Percentiles rank a stretch among this genome's conserved stretches.
Conservation (phyloP, 2,888 invertebrate genomes). For the Halictus ligatus region DNA sequence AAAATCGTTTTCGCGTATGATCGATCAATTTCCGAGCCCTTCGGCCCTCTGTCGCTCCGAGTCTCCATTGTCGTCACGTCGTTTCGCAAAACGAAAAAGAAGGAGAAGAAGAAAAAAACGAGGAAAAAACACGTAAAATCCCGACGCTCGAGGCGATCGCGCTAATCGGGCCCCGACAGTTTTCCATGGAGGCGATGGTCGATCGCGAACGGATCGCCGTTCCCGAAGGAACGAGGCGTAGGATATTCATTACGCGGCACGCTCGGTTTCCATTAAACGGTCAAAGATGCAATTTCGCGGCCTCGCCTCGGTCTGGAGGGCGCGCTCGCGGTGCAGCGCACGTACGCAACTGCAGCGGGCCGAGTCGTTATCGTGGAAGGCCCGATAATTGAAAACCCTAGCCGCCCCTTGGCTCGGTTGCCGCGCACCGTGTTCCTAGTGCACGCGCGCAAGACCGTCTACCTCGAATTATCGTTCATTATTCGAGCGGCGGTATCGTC, state of each 20-base stretch:
- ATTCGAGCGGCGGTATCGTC: constrained; percentile 42
- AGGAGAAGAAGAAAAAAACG: no score
- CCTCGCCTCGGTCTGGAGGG: constrained; percentile 21
- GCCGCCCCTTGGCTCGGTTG: constrained; percentile 37
- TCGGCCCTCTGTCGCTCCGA: neutral
- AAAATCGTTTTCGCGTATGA: constrained; percentile 71
- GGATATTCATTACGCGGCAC: constrained; percentile 42
- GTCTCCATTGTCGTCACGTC: neutral
- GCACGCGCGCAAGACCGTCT: constrained; percentile 46
- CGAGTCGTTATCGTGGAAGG: constrained; percentile 46
- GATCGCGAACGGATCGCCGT: neutral
- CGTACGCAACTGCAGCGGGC: constrained; percentile 37
- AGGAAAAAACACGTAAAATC: neutral
- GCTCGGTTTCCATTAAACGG: constrained; percentile 53
- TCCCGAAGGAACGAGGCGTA: constrained; percentile 19
- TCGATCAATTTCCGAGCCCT: constrained; percentile 68
- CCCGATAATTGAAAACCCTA: constrained; percentile 65
- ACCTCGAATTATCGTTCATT: constrained; percentile 65
- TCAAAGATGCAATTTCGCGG: constrained; percentile 53
- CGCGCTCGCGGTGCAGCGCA: constrained; percentile 20
- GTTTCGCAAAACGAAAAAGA: neutral
- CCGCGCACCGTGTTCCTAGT: constrained; percentile 45
- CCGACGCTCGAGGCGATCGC: neutral
- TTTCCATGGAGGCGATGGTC: neutral
- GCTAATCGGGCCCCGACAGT: neutral